Evolutionary conservation across 2,797 vertebrate species (phyloP), one percentile per base, ranked within the genome.

Genomic region (Diplodus sargus): DNA sequence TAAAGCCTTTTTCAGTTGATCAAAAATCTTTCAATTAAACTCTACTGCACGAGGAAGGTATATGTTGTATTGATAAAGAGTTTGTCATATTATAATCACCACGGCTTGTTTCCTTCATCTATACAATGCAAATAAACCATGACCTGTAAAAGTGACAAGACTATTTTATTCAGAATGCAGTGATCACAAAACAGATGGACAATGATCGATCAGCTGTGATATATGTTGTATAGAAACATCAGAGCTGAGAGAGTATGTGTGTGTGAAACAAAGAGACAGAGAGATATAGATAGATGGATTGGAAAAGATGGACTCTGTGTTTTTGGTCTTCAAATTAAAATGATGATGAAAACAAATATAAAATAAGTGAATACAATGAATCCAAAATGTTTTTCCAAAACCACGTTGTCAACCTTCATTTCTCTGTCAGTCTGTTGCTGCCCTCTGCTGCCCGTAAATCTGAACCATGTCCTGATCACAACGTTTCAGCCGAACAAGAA

Each of bases 211-310:
- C 20, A 13, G 59, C 11, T 11, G 5, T 54, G 62, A 47, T 66
- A 4, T 18, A 30, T 2, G 14, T 28, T 28, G 4, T 57, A 47
- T 48, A 48, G 59, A 69, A 58, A 22, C 51, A 51, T 68, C 10
- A 2, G 10, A 42, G 64, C 42, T 61, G 60, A 30, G 14, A 70
- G 74, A 22, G 62, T 48, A 52, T 30, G 16, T 63, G 58, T 68
- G 45, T 53, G 77, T 13, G 65, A 56, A 23, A 77, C 48, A 82
- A 74, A 74, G 11, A 63, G 18, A 67, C 10, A n/a, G n/a, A 59
- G 12, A 64, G 51, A 39, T 61, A 65, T 49, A 73, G 75, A 79
- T 63, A 71, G 74, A 85, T 25, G 48, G 54, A 74, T 28, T n/a
- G 70, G 74, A 47, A 68, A 25, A 70, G 64, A 53, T 52, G 49